Evolutionary conservation across 2,113 vertebrate genomes (phyloP), one percentile per base, ranked within the genome.

Genomic region (Strigops habroptila): DNA sequence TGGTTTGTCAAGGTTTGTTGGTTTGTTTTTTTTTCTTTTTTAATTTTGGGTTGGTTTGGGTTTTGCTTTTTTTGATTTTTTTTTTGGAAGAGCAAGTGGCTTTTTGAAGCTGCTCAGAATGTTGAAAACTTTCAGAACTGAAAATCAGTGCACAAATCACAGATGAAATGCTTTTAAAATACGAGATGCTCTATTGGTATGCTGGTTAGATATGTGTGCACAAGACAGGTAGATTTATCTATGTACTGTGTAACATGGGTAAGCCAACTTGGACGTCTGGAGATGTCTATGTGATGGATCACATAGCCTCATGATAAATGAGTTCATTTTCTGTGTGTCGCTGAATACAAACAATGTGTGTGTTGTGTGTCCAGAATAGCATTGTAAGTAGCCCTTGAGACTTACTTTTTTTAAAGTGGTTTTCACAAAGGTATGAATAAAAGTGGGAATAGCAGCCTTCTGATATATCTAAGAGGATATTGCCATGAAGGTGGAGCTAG

Each of bases 241-340:
- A 1, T 37, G n/a, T 57, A 10, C 77, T 41, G 12, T 48, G 35
- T 83, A 90, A 78, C n/a, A 8, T 4, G 18, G 18, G 0, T 44
- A 44, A 95, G 89, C 69, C 86, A 84, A 5, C 77, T 71, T 16
- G 1, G 65, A 84, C 1, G 6, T 86, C 65, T 83, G 82, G 68
- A 91, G 86, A 90, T 90, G 90, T 90, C 90, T 71, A 0, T 2
- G 77, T 93, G 83, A 93, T 95, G 78, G 78, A 96, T 96, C 85
- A 64, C 48, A 52, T 2, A 44, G 77, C 31, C 69, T 64, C 28
- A 5, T 86, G 88, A 88, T 78, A 86, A 93, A 91, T 81, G 59
- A 84, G 18, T 76, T 91, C n/a, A 19, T 74, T 86, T 64, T 51
- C 6, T 68, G 4, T 14, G 7, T 67, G 73, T 33, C 75, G 37